A percentile compares a stretch with the other conserved stretches of the same genome.
These are phyloP conservation scores for Gallinago paraguaiae DNA, from an alignment of 2,113 vertebrate genomes.

Conservation along the genomic window DNA sequence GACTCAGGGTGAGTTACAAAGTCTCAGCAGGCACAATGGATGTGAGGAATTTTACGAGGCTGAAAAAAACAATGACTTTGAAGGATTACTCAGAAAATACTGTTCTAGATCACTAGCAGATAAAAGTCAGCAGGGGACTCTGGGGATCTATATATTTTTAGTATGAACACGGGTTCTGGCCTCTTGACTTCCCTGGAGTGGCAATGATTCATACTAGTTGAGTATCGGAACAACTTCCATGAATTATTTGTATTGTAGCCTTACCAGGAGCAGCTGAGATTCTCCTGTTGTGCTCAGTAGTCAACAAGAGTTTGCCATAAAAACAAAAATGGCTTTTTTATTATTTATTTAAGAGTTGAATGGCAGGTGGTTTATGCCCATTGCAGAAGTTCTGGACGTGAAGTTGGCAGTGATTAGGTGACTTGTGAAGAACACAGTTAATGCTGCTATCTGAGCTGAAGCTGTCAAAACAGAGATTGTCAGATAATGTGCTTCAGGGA, in stretches of 20 bases:
- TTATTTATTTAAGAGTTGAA: background rate
- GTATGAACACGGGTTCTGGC: background rate
- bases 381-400: background rate
- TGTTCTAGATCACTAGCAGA: slow-evolving; percentile 4
- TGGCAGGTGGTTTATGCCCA: background rate
- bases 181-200: background rate
- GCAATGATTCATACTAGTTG: background rate
- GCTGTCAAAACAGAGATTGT: background rate
- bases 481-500: background rate
- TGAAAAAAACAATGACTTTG: background rate
- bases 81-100: slow-evolving; percentile 3
- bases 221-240: background rate
- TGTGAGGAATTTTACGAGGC: background rate
- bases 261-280: background rate
- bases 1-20: background rate
- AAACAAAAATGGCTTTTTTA: background rate
- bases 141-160: background rate
- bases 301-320: background rate
- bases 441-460: background rate
- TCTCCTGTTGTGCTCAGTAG: background rate
- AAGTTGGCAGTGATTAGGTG: background rate
- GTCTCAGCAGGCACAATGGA: background rate
- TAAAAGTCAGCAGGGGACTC: background rate
- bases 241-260: background rate
- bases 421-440: background rate